Evolutionary conservation across 2,797 vertebrate genomes (phyloP).

Genomic region (Gymnodraco acuticeps): DNA sequence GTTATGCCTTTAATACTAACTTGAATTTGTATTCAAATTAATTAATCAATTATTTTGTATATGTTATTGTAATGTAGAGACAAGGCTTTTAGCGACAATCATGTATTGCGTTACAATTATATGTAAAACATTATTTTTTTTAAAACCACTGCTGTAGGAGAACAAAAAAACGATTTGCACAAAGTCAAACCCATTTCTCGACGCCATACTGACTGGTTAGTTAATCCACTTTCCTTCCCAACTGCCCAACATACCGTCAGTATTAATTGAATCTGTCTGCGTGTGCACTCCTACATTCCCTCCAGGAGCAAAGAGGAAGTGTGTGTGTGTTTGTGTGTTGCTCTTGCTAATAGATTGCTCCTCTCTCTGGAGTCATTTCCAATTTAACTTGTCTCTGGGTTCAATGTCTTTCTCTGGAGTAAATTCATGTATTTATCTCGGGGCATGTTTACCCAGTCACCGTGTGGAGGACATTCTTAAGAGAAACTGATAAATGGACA

Average conservation of each 20-base stretch:
- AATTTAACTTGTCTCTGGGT: conserved; percentile 53
- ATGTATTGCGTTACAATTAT: too few relatives aligned
- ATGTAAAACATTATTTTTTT: too few relatives aligned
- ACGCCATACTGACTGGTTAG: not conserved
- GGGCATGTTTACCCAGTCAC: not conserved
- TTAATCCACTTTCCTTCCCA: conserved; percentile 3
- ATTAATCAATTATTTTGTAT: too few relatives aligned
- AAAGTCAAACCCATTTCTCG: not conserved
- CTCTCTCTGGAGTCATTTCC: conserved; percentile 55
- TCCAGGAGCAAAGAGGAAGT: conserved; percentile 23
- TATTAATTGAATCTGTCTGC: conserved; percentile 29
- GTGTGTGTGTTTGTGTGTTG: conserved; percentile 48
- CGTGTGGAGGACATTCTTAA: not conserved
- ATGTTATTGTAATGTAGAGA: too few relatives aligned
- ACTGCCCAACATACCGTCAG: conserved; percentile 9
- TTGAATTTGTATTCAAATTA: too few relatives aligned
- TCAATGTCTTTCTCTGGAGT: conserved; percentile 31
- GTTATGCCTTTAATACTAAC: too few relatives aligned
- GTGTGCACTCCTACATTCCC: conserved; percentile 41
- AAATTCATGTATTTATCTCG: conserved; percentile 21
- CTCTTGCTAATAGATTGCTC: conserved; percentile 62
- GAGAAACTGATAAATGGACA: too few relatives aligned
- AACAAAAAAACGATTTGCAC: not conserved
- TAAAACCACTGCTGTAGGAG: too few relatives aligned
- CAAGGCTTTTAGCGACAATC: too few relatives aligned